Evolutionary conservation across 2,797 vertebrate genomes (phyloP).

Genomic region (Hemibagrus guttatus): DNA sequence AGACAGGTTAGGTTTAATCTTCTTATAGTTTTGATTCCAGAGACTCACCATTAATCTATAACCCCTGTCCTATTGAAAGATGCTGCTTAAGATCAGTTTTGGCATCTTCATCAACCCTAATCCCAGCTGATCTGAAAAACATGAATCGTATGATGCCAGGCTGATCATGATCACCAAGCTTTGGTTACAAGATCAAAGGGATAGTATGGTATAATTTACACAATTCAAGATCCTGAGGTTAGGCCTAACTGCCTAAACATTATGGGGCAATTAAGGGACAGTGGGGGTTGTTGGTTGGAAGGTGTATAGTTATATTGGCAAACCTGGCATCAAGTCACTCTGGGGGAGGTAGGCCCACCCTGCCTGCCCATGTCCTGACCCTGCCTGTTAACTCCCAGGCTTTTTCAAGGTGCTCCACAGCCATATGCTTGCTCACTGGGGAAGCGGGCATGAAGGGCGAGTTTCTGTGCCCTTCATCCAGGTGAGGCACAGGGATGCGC

Average conservation of each 20-base stretch:
- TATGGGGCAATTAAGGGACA: not conserved
- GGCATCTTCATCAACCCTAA: not conserved
- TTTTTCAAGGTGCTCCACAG: constrained; percentile 78
- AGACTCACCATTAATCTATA: not conserved
- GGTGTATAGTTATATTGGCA: not conserved
- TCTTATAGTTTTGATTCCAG: not conserved
- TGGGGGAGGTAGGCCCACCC: constrained; percentile 28
- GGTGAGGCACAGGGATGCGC: constrained; percentile 72
- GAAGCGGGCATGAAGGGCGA: constrained; percentile 67
- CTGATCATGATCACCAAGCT: not conserved
- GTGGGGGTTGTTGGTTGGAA: not conserved
- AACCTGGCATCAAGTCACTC: constrained; percentile 23
- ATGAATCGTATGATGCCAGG: not conserved
- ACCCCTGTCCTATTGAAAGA: not conserved
- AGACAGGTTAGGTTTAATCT: not conserved
- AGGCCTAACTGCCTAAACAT: not conserved
- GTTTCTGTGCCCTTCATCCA: constrained; percentile 76
- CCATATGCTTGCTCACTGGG: constrained; percentile 81
- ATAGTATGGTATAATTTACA: not conserved
- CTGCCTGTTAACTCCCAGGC: constrained; percentile 66
- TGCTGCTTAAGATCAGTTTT: not conserved
- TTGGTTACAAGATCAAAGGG: not conserved
- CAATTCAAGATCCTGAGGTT: not conserved
- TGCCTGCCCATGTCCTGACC: constrained; percentile 33
- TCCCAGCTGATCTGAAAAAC: not conserved